Percentiles rank a stretch among this genome's conserved stretches.
These are phyloP conservation scores for Muraenolepis orangiensis DNA, from an alignment of 2,797 vertebrate genomes.

Conservation along the genomic window DNA sequence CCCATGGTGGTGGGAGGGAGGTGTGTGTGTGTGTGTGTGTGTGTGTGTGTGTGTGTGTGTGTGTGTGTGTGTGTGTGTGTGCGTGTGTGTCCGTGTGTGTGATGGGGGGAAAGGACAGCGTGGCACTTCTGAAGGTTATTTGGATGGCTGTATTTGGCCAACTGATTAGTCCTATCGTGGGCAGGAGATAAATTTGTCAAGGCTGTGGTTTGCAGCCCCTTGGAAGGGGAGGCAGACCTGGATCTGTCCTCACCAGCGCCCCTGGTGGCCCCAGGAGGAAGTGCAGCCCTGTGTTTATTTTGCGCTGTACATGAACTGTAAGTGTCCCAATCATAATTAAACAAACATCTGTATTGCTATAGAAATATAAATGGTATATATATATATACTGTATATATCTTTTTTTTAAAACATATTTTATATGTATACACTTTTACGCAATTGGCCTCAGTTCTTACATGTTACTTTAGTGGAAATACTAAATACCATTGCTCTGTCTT, in stretches of 20 bases:
- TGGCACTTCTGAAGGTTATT: slow-evolving; percentile 98
- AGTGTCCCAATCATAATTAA: background rate
- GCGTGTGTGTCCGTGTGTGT: slow-evolving; percentile 71
- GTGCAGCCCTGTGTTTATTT: background rate
- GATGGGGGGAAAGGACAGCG: slow-evolving; percentile 90
- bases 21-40: slow-evolving; percentile 16
- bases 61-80: slow-evolving; percentile 57
- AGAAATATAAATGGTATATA: background rate
- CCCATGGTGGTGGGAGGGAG: slow-evolving; percentile 49
- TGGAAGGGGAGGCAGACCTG: slow-evolving; percentile 26
- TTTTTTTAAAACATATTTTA: no score
- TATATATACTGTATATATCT: no score
- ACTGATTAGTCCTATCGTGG: slow-evolving; percentile 69
- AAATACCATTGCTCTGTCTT: no score
- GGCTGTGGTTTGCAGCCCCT: slow-evolving; percentile 41
- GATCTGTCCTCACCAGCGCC: slow-evolving; percentile 9
- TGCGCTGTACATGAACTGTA: background rate
- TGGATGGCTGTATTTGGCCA: slow-evolving; percentile 90
- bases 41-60: slow-evolving; percentile 69
- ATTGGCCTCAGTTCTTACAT: background rate
- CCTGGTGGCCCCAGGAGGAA: background rate
- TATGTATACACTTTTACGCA: no score
- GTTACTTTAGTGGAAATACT: background rate
- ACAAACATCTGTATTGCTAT: no score
- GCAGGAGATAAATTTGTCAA: slow-evolving; percentile 71